Evolutionary conservation across 2,888 invertebrate genomes (phyloP), one percentile per base, ranked within the genome.

Genomic region (Megaustenia siamemsis): DNA sequence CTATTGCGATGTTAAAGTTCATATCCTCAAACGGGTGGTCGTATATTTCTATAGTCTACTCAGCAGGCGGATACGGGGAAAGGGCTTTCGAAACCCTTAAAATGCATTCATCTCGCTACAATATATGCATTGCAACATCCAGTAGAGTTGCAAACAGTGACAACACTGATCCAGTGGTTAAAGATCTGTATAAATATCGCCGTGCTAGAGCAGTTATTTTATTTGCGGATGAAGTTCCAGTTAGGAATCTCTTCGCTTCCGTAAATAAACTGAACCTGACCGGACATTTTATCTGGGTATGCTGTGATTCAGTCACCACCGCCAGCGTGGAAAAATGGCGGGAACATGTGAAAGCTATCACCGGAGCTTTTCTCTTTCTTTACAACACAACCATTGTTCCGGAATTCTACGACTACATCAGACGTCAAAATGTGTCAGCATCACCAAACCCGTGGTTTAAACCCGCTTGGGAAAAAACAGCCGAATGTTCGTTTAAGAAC

Each of bases 41-140:
- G n/a, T 97, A 96, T 93, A 96, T 97, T 71, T 96, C 96, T 76
- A 96, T 96, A 24, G 95, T 96, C 82, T 96, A 96, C 93, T 96
- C 96, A 2, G 96, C 96, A 91, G 96, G 96, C 21, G 87, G 89
- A 63, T 92, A 91, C 79, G 92, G 91, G 3, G 89, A 88, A 77
- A 86, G 86, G 10, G 90, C 88, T 1, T 87, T 88, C 53, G 86
- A 88, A 24, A 77, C 84, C n/a, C 83, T 91, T 21, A 84, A 87
- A 38, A 35, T 43, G 12, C 45, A 86, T 8, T 88, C 89, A 2
- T 38, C 82, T 5, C 35, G 75, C 0, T 40, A 82, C n/a, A 87
- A 87, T 5, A 86, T 91, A 53, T 91, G 91, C 68, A 87, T 91
- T n/a, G 91, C 89, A 10, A 80, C 85, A 6, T 79, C 84, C 1